phyloP scores from a whole-genome alignment of 2,888 invertebrate species.

The Palloptera scutellata region DNA sequence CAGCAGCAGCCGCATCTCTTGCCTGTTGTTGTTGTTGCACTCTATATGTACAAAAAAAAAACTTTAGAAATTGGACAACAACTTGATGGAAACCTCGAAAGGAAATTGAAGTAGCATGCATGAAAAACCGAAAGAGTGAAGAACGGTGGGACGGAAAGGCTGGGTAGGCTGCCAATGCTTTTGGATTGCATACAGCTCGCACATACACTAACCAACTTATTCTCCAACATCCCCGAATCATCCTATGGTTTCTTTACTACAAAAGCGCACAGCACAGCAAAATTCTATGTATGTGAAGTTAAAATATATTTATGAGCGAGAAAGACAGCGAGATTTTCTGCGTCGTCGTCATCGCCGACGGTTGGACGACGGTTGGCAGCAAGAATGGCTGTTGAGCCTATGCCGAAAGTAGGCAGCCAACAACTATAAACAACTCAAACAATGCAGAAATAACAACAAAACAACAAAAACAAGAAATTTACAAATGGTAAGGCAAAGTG shows the following conservation, averaged over 20 bases:
- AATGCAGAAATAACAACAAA: not conserved
- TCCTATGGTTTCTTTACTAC: constrained; percentile 20
- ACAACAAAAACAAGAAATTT: too few relatives aligned
- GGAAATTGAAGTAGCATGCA: not conserved
- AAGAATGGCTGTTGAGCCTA: constrained; percentile 2
- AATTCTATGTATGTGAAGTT: too few relatives aligned
- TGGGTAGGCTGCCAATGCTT: too few relatives aligned
- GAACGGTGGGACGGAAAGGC: too few relatives aligned
- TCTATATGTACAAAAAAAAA: not conserved
- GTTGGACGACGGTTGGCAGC: not conserved
- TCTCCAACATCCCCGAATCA: constrained; percentile 9
- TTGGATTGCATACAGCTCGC: too few relatives aligned
- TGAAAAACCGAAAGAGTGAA: too few relatives aligned
- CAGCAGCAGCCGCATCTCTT: too few relatives aligned
- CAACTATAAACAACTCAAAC: constrained; percentile 8
- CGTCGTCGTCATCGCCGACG: constrained; percentile 10
- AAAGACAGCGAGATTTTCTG: constrained; percentile 26
- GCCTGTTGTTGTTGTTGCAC: too few relatives aligned
- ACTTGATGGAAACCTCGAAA: constrained; percentile 18
- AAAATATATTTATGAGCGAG: constrained; percentile 15
- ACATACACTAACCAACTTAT: too few relatives aligned
- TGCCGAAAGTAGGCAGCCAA: not conserved
- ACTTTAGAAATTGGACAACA: constrained; percentile 13
- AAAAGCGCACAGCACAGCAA: not conserved
- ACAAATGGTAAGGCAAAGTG: too few relatives aligned